Evolutionary conservation across 1,140 invertebrate species (phyloP), one percentile per base, ranked within the genome.

Genomic region (Andrena cerasifolii): DNA sequence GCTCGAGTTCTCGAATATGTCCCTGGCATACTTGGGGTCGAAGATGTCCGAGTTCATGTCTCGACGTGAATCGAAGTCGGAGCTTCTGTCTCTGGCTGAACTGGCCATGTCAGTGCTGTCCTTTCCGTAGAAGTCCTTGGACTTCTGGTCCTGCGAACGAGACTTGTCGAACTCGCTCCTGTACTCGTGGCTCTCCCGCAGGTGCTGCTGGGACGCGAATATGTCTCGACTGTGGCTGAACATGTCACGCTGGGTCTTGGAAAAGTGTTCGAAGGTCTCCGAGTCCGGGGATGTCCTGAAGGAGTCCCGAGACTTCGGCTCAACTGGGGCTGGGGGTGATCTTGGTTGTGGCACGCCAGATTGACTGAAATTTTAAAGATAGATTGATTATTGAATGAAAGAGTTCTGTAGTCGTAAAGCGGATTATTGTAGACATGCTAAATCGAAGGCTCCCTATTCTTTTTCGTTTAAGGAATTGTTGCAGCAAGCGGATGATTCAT

Each of bases 261-360:
- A 80, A 14, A 92, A 93, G 40, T 92, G 89, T 16, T 95, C 94
- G 80, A 93, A 94, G 54, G 93, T 90, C 45, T 95, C 94, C 0
- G 94, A 94, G 58, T 95, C 95, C 89, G 95, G 95, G 53, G 95
- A 95, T 16, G 94, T 94, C 40, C 95, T 92, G 86, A 95, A 95
- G 1, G 94, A 94, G 63, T 95, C 95, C 2, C 95, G 92, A 70
- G 92, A 92, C 79, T 94, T 94, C 0, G 94, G 94, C 86, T 97
- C 96, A 16, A 97, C 94, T 26, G 96, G 96, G 0, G 93, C 95
- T 81, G 93, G 96, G 83, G 83, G 95, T 91, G 77, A 95, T 71
- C 93, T 91, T 7, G 93, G 93, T 70, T 93, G 92, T 7, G 91
- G 89, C 74, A 91, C 89, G 83, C 89, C 89, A 62, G 90, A 91